Conservation (phyloP, 2,113 vertebrate species). For the Trochalopteron elliotii region DNA sequence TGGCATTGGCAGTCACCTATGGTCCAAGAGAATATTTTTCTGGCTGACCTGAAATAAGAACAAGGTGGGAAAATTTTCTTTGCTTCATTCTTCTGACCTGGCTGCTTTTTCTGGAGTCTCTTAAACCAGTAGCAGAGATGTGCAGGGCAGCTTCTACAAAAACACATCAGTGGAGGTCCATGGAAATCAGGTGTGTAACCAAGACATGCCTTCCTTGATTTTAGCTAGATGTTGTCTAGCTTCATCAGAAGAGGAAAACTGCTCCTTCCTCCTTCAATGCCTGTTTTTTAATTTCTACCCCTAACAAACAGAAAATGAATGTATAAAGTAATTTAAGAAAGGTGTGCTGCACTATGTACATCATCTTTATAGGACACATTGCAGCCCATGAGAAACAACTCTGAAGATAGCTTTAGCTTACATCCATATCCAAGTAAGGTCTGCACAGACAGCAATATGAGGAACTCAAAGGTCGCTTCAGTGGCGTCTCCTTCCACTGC, state of each 20-base stretch:
- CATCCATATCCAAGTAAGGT: neutral
- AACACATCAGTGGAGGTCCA: neutral
- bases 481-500: neutral
- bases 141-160: neutral
- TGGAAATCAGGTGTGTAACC: neutral
- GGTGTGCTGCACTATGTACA: accelerated
- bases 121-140: neutral
- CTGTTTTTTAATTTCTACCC: neutral
- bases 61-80: neutral
- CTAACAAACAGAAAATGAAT: neutral
- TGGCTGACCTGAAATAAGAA: neutral
- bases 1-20: neutral
- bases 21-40: neutral
- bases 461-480: neutral
- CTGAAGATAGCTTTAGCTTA: neutral
- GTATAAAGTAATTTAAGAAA: neutral
- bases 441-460: neutral
- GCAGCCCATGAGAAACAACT: neutral
- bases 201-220: neutral
- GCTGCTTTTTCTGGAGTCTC: neutral
- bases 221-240: neutral
- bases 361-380: neutral
- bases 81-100: neutral
- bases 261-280: neutral
- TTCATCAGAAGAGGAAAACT: neutral